phyloP scores from a whole-genome alignment of 37 sponge, comb jelly and placozoan genomes.

The Hexactinellida sp. region DNA sequence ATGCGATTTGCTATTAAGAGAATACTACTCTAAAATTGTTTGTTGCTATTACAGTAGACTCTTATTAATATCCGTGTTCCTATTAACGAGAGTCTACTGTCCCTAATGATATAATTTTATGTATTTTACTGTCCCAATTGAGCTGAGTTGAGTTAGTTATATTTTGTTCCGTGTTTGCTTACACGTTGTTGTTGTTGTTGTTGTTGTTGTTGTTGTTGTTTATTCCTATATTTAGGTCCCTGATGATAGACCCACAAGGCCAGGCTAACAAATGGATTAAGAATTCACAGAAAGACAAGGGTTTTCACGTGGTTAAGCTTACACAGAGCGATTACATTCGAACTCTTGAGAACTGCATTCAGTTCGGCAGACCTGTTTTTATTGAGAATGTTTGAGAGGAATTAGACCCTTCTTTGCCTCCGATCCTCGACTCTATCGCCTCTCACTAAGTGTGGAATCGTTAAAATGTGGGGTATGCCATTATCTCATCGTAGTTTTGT shows the following conservation, averaged over 20 bases:
- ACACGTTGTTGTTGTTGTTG: no score
- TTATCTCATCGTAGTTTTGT: no score
- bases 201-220: no score
- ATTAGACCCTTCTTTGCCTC: constrained; percentile 88
- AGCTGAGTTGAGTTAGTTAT: neutral
- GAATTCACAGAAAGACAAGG: constrained; percentile 72
- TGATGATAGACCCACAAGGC: constrained; percentile 98
- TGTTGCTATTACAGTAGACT: neutral
- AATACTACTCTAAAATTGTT: neutral
- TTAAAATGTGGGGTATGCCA: no score
- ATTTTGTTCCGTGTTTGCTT: no score
- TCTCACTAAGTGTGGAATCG: no score
- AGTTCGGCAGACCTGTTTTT: constrained; percentile 90
- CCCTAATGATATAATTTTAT: no score
- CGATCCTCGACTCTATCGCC: no score
- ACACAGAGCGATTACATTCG: constrained; percentile 86
- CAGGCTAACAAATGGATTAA: constrained; percentile 99
- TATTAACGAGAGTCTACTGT: no score
- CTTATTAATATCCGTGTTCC: no score
- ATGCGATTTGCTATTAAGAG: no score
- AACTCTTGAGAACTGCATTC: constrained; percentile 96
- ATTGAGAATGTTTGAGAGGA: constrained; percentile 97
- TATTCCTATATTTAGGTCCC: no score
- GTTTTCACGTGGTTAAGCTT: constrained; percentile 81
- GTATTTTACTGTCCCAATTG: neutral